Percentiles rank a stretch among this genome's conserved stretches.
Conservation (phyloP, 2,113 vertebrate species). For the Clarias macrocephalus region DNA sequence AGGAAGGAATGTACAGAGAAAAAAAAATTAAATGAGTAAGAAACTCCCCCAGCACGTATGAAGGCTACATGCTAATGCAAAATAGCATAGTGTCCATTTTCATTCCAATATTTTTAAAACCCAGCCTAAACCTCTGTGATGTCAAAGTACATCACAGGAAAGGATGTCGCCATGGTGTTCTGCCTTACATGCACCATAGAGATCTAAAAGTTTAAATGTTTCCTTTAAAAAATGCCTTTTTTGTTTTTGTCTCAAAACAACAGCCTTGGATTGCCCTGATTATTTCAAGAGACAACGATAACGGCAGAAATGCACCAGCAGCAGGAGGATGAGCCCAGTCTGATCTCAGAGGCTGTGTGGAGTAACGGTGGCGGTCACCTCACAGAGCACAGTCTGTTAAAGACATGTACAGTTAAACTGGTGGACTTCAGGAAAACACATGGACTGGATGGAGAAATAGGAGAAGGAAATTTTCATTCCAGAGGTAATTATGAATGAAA, state of each 20-base stretch:
- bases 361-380: not conserved
- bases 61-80: too few species aligned
- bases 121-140: too few species aligned
- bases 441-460: not conserved
- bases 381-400: not conserved
- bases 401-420: not conserved
- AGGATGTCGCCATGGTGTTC: not conserved
- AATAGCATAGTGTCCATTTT: too few species aligned
- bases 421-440: constrained; percentile 1
- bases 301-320: not conserved
- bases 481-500: not conserved
- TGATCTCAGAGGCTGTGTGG: not conserved
- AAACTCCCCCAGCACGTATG: too few species aligned
- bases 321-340: not conserved
- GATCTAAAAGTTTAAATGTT: not conserved
- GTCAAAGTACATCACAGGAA: not conserved
- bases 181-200: not conserved
- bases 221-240: not conserved
- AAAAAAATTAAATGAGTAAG: too few species aligned
- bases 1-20: too few species aligned
- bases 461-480: not conserved
- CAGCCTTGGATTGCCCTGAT: not conserved
- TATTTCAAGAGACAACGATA: not conserved
- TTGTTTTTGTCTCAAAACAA: not conserved
- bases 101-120: too few species aligned